phyloP scores from a whole-genome alignment of 2,888 invertebrate species.

The Drosophila borealis region DNA sequence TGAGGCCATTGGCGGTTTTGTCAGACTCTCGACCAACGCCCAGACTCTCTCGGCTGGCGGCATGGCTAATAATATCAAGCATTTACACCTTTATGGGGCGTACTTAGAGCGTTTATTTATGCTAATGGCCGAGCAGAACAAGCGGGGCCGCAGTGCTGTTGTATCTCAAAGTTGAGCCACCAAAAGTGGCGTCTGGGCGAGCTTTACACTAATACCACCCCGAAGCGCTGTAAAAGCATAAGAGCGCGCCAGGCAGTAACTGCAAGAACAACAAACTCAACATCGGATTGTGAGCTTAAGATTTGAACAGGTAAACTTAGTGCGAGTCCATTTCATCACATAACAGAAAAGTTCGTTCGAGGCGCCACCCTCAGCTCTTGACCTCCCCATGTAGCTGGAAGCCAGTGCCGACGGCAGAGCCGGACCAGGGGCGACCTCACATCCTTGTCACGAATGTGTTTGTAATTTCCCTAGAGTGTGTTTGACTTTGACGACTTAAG shows the following conservation, averaged over 20 bases:
- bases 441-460: constrained; percentile 81
- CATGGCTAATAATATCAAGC: constrained; percentile 76
- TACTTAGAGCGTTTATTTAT: constrained; percentile 81
- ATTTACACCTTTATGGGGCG: constrained; percentile 82
- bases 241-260: constrained; percentile 46
- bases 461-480: constrained; percentile 84
- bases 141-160: constrained; percentile 25
- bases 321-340: constrained; percentile 70
- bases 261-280: constrained; percentile 28
- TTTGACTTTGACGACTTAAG: constrained; percentile 85
- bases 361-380: constrained; percentile 64
- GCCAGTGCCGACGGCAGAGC: neutral
- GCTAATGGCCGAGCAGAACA: constrained; percentile 70
- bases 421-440: constrained; percentile 36
- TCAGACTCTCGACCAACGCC: constrained; percentile 21
- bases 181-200: constrained; percentile 55
- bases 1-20: constrained; percentile 57
- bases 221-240: constrained; percentile 79
- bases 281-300: constrained; percentile 60
- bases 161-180: constrained; percentile 54
- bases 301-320: constrained; percentile 65
- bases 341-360: constrained; percentile 48
- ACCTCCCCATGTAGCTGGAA: constrained; percentile 42
- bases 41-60: constrained; percentile 21
- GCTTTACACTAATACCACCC: constrained; percentile 81